Conservation (phyloP, 1,140 invertebrate species). For the Galleria mellonella region DNA sequence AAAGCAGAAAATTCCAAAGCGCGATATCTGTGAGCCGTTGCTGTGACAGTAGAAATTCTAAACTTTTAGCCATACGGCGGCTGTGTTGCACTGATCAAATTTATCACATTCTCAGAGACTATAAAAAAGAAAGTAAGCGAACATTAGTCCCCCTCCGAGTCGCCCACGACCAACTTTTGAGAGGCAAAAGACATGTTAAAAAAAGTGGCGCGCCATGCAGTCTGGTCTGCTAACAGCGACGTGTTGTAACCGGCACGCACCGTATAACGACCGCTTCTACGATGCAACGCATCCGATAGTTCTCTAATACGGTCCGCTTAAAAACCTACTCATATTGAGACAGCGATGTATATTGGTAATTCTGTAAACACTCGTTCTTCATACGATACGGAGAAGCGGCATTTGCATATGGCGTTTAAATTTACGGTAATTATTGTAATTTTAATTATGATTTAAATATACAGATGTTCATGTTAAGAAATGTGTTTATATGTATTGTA, state of each 20-base stretch:
- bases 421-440: too few species aligned
- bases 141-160: constrained; percentile 32
- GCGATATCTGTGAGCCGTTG: neutral
- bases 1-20: neutral
- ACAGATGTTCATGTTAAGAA: too few species aligned
- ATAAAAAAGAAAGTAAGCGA: constrained; percentile 66
- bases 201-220: constrained; percentile 69
- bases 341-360: neutral
- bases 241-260: constrained; percentile 18
- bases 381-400: too few species aligned
- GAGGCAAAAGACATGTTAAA: constrained; percentile 45
- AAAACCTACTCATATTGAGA: constrained; percentile 2
- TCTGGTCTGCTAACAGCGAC: constrained; percentile 46
- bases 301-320: constrained; percentile 3
- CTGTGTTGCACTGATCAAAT: constrained; percentile 29
- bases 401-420: too few species aligned
- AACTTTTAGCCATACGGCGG: constrained; percentile 16
- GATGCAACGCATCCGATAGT: constrained; percentile 25
- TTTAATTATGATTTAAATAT: too few species aligned
- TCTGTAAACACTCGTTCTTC: too few species aligned
- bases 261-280: constrained; percentile 19
- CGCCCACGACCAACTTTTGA: constrained; percentile 50
- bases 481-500: too few species aligned
- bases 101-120: constrained; percentile 47
- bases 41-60: constrained; percentile 3